Evolutionary conservation across 2,888 invertebrate genomes (phyloP).

Genomic region (Caradrina kadenii): DNA sequence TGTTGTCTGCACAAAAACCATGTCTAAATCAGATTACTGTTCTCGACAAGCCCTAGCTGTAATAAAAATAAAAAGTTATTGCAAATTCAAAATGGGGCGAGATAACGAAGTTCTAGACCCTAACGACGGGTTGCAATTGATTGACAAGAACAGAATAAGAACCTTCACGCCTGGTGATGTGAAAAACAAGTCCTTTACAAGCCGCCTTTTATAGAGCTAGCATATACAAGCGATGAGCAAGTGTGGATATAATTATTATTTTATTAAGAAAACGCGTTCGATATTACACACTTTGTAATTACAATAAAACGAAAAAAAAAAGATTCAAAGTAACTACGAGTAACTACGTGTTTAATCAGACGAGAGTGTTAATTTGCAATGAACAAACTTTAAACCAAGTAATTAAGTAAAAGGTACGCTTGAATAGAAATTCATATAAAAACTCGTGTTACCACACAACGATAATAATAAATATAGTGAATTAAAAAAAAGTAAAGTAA

Average conservation of each 20-base stretch:
- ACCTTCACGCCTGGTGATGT: conserved; percentile 70
- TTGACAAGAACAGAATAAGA: conserved; percentile 75
- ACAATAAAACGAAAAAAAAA: conserved; percentile 17
- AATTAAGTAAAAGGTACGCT: background rate
- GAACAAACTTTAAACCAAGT: too few relatives aligned
- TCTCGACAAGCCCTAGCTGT: background rate
- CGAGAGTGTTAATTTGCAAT: background rate
- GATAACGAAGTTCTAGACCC: conserved; percentile 71
- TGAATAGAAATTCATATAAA: background rate
- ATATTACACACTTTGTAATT: conserved; percentile 20
- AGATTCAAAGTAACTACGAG: background rate
- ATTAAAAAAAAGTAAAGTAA: conserved; percentile 19
- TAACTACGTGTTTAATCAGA: background rate
- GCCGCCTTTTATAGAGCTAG: conserved; percentile 59
- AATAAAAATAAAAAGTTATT: conserved; percentile 45
- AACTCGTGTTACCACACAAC: background rate
- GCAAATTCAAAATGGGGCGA: conserved; percentile 58
- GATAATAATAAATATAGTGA: background rate
- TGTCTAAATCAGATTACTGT: conserved; percentile 8
- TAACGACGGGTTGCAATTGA: conserved; percentile 70
- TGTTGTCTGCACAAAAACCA: conserved; percentile 2
- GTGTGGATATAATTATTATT: conserved; percentile 55
- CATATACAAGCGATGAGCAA: conserved; percentile 26
- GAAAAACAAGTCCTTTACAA: conserved; percentile 67
- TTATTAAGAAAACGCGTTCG: conserved; percentile 31